phyloP scores from a whole-genome alignment of 2,797 vertebrate genomes.

The Gymnoscopelus microlampas region DNA sequence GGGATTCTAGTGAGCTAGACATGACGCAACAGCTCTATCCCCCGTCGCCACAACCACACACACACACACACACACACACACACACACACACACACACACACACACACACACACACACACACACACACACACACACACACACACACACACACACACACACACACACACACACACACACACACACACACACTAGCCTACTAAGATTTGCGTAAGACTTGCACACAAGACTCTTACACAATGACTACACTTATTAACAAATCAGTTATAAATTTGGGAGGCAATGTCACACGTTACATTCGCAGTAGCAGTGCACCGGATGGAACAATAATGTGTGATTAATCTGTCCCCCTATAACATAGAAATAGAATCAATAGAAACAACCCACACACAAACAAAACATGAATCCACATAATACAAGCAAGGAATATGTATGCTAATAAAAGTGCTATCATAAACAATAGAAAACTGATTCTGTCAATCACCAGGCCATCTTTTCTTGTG shows the following conservation, averaged over 20 bases:
- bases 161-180: slow-evolving; percentile 20
- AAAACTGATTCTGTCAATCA: slow-evolving; percentile 56
- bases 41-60: slow-evolving; percentile 5
- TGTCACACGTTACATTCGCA: too few relatives aligned
- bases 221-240: too few relatives aligned
- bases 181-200: slow-evolving; percentile 1
- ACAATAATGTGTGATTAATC: too few relatives aligned
- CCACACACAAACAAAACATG: too few relatives aligned
- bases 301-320: too few relatives aligned
- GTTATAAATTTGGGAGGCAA: too few relatives aligned
- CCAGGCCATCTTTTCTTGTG: slow-evolving; percentile 43
- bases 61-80: slow-evolving; percentile 10
- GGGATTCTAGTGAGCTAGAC: slow-evolving; percentile 35
- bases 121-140: slow-evolving; percentile 14
- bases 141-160: slow-evolving; percentile 17
- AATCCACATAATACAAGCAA: too few relatives aligned
- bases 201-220: background rate
- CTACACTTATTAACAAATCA: too few relatives aligned
- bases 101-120: slow-evolving; percentile 12
- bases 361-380: too few relatives aligned
- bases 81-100: slow-evolving; percentile 11
- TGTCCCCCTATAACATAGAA: too few relatives aligned
- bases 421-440: too few relatives aligned
- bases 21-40: slow-evolving; percentile 9
- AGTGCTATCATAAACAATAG: too few relatives aligned